Evolutionary conservation across 2,113 vertebrate species (phyloP).

Genomic region (Scytalopus superciliaris): DNA sequence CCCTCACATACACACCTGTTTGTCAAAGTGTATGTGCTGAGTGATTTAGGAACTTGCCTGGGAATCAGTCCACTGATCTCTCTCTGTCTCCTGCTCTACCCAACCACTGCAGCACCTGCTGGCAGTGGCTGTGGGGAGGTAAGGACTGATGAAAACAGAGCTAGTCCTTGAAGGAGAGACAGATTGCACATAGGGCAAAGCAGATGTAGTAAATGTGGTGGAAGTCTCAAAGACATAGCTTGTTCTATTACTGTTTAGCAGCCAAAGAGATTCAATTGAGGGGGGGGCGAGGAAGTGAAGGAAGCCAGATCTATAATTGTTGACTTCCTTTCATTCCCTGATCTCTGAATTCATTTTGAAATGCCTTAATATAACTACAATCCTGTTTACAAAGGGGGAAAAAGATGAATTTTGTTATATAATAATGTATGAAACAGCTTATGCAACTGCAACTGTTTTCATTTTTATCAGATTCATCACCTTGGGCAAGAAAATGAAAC

Average conservation of each 20-base stretch:
- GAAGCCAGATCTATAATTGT: not conserved
- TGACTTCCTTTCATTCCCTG: not conserved
- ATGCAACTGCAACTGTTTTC: not conserved
- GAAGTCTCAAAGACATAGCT: not conserved
- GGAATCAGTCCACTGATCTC: not conserved
- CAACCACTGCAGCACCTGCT: not conserved
- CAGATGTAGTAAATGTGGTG: not conserved
- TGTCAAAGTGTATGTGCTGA: not conserved
- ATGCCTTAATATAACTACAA: not conserved
- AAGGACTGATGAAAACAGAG: not conserved
- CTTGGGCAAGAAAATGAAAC: not conserved
- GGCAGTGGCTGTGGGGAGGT: not conserved
- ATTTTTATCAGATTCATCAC: not conserved
- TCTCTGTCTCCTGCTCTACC: not conserved
- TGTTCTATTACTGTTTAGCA: not conserved
- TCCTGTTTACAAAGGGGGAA: not conserved
- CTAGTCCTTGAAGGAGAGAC: not conserved
- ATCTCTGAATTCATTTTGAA: not conserved
- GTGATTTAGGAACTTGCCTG: not conserved
- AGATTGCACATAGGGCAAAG: not conserved
- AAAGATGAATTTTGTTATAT: not conserved
- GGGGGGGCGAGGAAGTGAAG: not conserved
- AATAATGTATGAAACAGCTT: not conserved
- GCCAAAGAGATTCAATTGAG: not conserved
- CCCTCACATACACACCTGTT: not conserved